Base-by-base conservation (phyloP, 2,888 invertebrate genomes). In the Ophion obscuratus region DNA sequence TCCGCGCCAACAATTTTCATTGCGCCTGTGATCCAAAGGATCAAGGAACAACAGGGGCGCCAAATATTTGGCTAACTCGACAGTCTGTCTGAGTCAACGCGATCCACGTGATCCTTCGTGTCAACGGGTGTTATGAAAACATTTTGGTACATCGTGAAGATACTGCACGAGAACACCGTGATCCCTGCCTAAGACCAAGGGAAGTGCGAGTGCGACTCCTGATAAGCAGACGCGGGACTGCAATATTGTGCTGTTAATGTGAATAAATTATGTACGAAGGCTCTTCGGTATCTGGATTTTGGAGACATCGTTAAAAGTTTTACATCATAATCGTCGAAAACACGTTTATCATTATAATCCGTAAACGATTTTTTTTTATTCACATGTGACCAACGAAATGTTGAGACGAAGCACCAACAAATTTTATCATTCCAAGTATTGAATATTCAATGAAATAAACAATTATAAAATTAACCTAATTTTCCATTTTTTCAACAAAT, bases 1-100 rank as follows among this genome's bases (percentile, higher is more conserved):
- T 53, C 11, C 53, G 53, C 14, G 70, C 53, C 9, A 70, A 47
- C 53, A 40, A 70, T 70, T 53, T 53, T 53, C 53, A n/a, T 27
- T 47, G 47, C 47, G 70, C 14, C 53, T 17, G 10, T 53, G 53
- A 53, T 53, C 53, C 53, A 11, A 3, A 9, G 53, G 53, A 53
- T 53, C 53, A 53, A 53, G 53, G 17, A 53, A 53, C 14, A 53
- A 53, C 17, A 11, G 11, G 53, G 14, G 4, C 53, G 53, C 11
- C 53, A 14, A 53, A 53, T 53, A 53, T 11, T 14, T 53, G 17
- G 53, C 27, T 27, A 17, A 27, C 70, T 53, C 53, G 47, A 27
- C 24, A 40, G 9, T 70, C 17, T 27, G 17, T 27, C 70, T 44
- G 53, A 24, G 24, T 14, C 40, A n/a, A 24, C 70, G 31, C 31